Base-by-base conservation (phyloP, 2,888 invertebrate species). In the Dasypolia templi region DNA sequence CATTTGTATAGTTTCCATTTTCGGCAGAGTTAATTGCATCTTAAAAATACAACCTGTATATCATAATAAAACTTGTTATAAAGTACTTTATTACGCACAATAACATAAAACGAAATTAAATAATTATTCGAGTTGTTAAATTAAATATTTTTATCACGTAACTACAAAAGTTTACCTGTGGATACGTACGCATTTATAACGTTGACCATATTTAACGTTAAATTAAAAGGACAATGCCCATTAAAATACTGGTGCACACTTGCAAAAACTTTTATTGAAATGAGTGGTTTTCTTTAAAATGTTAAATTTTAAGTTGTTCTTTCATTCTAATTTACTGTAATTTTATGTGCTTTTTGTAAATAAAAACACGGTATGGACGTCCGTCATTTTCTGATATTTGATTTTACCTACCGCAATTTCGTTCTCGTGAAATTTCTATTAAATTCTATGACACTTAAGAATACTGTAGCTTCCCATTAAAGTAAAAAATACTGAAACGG, bases 81-180 rank as follows among this genome's bases (percentile, higher is more conserved):
- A 79, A 85, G 53, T 51, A 42, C 81, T 86, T 86, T 76, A 86
- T 79, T 53, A 82, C 85, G 79, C 11, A 32, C 35, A 46, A 85
- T 78, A 80, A 85, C 86, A 88, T 79, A 79, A 83, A 86, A 88
- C 81, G 86, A 76, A 71, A 81, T 81, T 84, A 82, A 75, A 82
- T 65, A 83, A 88, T 83, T 87, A 86, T 74, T 71, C 55, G 12
- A 59, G 56, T 80, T 62, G 59, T 64, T 67, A 76, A 72, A 62
- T 53, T 72, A 51, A 66, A 58, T 75, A 81, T 65, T 77, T 68
- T 35, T 70, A 73, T 86, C 83, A 81, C 86, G 81, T 77, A n/a
- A n/a, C n/a, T n/a, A 68, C 63, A 44, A 39, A 62, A 22, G 19
- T 71, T 44, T n/a, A 17, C 64, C 26, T 69, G 26, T 32, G n/a